Percentiles rank a stretch among this genome's conserved stretches.
Evolutionary conservation across 2,113 vertebrate species (phyloP).

Genomic region (Hyaena hyaena): DNA sequence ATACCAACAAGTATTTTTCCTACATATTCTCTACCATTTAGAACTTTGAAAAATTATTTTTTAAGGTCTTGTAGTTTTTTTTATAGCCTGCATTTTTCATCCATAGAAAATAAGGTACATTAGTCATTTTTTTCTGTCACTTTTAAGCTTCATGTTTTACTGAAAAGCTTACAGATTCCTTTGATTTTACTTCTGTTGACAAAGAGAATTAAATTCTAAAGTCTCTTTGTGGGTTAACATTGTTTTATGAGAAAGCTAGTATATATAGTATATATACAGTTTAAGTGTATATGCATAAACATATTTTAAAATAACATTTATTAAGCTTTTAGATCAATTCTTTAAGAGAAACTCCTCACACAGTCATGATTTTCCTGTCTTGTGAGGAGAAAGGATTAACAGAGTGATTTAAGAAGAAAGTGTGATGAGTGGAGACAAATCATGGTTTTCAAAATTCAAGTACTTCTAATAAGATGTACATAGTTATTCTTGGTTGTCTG

Average conservation of each 20-base stretch:
- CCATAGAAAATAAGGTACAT: neutral
- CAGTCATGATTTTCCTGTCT: neutral
- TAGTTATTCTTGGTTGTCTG: neutral
- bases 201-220: constrained; percentile 47
- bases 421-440: neutral
- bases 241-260: constrained; percentile 34
- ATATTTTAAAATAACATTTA: constrained; percentile 19
- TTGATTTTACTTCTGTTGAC: constrained; percentile 18
- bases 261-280: neutral
- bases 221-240: neutral
- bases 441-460: constrained; percentile 37
- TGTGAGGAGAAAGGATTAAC: neutral
- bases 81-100: constrained; percentile 45
- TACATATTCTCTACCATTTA: neutral
- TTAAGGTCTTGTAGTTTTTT: neutral
- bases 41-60: constrained; percentile 47
- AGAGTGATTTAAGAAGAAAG: neutral
- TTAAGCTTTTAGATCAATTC: neutral
- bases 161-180: constrained; percentile 7
- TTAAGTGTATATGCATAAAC: neutral
- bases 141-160: constrained; percentile 30
- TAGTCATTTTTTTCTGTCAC: constrained; percentile 10
- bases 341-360: neutral
- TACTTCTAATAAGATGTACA: neutral
- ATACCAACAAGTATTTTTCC: neutral